Percentiles rank a stretch among this genome's conserved stretches.
These are phyloP conservation scores for Drosophila merina DNA, from an alignment of 2,888 invertebrate genomes.

Conservation along the genomic window DNA sequence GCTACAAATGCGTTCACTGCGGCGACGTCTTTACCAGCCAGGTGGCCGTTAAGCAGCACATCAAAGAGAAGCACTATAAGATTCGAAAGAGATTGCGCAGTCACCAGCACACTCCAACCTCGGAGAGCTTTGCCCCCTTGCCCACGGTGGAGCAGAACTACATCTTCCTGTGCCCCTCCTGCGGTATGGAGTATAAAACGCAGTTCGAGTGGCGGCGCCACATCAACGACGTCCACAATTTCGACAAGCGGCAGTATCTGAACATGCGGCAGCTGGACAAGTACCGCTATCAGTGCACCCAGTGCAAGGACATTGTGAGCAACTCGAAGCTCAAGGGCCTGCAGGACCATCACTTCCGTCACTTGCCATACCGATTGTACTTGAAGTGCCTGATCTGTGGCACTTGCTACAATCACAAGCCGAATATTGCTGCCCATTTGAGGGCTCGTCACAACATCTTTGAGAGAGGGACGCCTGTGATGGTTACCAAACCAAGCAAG, in stretches of 20 bases:
- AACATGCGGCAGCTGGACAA: slow-evolving; percentile 79
- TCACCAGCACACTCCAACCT: slow-evolving; percentile 24
- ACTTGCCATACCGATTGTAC: slow-evolving; percentile 76
- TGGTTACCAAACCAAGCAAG: slow-evolving; percentile 43
- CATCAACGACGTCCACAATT: slow-evolving; percentile 78
- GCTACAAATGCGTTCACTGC: slow-evolving; percentile 75
- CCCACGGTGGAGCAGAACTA: slow-evolving; percentile 72
- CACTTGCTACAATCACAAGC: slow-evolving; percentile 81
- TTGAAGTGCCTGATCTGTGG: slow-evolving; percentile 79
- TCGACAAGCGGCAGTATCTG: slow-evolving; percentile 76
- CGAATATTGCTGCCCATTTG: slow-evolving; percentile 79
- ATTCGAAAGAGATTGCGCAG: slow-evolving; percentile 45
- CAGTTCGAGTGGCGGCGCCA: slow-evolving; percentile 81
- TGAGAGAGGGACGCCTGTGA: slow-evolving; percentile 53
- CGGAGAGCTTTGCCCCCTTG: slow-evolving; percentile 11
- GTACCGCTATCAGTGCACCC: slow-evolving; percentile 77
- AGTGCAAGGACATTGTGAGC: slow-evolving; percentile 76
- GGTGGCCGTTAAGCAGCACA: slow-evolving; percentile 66
- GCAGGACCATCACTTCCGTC: slow-evolving; percentile 81
- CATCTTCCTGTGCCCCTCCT: slow-evolving; percentile 78
- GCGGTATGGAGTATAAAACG: slow-evolving; percentile 74
- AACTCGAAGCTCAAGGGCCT: slow-evolving; percentile 79
- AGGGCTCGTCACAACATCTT: slow-evolving; percentile 77
- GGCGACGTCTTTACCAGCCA: slow-evolving; percentile 66
- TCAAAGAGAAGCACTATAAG: slow-evolving; percentile 71